phyloP scores from a whole-genome alignment of 2,113 vertebrate genomes.

The Gymnorhina tibicen region DNA sequence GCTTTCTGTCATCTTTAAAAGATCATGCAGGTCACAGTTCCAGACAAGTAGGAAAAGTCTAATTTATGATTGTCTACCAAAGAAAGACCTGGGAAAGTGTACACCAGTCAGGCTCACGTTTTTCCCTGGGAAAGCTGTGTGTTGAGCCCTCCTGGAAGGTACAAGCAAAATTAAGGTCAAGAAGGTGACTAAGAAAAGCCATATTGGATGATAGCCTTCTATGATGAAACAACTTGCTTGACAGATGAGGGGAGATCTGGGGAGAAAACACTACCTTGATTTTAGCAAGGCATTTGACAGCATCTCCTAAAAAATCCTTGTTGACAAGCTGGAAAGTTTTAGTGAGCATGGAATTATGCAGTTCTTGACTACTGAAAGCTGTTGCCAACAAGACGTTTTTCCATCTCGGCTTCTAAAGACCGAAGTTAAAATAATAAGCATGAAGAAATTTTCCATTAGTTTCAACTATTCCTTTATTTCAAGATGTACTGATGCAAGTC shows the following conservation, averaged over 20 bases:
- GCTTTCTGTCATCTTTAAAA: not conserved
- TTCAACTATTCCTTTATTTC: not conserved
- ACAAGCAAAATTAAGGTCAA: not conserved
- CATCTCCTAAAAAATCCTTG: not conserved
- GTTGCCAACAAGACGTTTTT: not conserved
- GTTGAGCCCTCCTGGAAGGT: not conserved
- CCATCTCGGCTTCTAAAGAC: not conserved
- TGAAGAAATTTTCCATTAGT: not conserved
- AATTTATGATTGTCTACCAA: not conserved
- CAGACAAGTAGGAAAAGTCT: not conserved
- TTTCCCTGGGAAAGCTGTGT: not conserved
- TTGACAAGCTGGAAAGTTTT: not conserved
- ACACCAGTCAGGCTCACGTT: not conserved
- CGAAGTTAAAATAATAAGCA: not conserved
- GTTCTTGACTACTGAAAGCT: not conserved
- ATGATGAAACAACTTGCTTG: not conserved
- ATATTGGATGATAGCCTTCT: not conserved
- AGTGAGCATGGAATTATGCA: not conserved
- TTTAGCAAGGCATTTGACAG: not conserved
- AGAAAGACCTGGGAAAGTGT: not conserved
- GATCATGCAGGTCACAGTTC: not conserved
- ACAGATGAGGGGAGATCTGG: not conserved
- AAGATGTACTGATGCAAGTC: not conserved
- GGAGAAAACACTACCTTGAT: not conserved
- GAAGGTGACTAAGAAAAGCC: not conserved